A percentile compares a stretch with the other conserved stretches of the same genome.
phyloP scores from a whole-genome alignment of 2,888 invertebrate genomes.

The Trissolcus brochymenae region DNA sequence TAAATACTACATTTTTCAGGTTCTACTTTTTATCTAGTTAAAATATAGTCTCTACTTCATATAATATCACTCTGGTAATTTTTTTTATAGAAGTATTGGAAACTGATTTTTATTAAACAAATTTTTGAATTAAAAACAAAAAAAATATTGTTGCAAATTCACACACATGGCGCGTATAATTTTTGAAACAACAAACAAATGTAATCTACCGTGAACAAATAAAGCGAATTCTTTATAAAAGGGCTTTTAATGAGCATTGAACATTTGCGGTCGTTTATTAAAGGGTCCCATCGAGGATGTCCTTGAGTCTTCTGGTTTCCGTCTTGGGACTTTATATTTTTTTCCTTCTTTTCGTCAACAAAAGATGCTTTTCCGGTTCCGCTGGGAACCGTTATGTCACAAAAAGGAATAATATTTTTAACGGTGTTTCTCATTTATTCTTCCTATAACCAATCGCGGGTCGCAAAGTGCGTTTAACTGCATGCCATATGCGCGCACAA shows the following conservation, averaged over 20 bases:
- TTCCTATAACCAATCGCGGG: conserved; percentile 42
- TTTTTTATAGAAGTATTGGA: too few species aligned
- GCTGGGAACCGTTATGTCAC: conserved; percentile 73
- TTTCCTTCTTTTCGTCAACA: conserved; percentile 54
- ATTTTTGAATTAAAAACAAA: neutral
- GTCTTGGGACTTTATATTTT: conserved; percentile 43
- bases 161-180: neutral
- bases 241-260: conserved; percentile 5
- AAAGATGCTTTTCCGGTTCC: conserved; percentile 52
- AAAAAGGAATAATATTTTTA: conserved; percentile 74
- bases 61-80: too few species aligned
- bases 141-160: neutral
- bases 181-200: neutral
- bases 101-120: too few species aligned
- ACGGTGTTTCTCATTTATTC: conserved; percentile 60
- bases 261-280: conserved; percentile 24
- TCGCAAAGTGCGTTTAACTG: conserved; percentile 21
- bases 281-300: conserved; percentile 57
- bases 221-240: conserved; percentile 5
- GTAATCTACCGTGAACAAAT: conserved; percentile 4
- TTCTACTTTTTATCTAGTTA: too few species aligned
- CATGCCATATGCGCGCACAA: conserved; percentile 44
- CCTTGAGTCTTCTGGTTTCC: conserved; percentile 53
- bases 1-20: too few species aligned
- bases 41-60: too few species aligned